Percentiles rank a stretch among this genome's conserved stretches.
Evolutionary conservation across 2,113 vertebrate genomes (phyloP).

Genomic region (Urocitellus parryii): DNA sequence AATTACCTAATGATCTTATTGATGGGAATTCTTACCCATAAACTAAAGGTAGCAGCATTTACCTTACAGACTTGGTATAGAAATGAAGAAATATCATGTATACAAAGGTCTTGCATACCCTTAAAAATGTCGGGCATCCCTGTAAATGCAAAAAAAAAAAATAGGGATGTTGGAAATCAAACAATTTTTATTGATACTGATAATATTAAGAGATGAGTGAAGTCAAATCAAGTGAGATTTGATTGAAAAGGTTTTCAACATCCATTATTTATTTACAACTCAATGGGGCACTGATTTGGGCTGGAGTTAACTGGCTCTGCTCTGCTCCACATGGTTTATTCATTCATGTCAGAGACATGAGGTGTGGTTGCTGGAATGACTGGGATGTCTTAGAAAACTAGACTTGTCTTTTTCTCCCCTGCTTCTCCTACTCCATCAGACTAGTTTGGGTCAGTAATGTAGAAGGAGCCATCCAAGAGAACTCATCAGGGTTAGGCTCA

Average conservation of each 20-base stretch:
- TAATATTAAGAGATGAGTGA: neutral
- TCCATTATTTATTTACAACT: neutral
- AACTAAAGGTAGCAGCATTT: neutral
- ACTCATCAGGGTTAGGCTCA: neutral
- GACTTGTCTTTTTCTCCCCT: neutral
- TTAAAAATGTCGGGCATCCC: neutral
- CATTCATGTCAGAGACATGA: neutral
- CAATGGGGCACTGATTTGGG: neutral
- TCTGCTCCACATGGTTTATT: neutral
- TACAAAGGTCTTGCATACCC: accelerated
- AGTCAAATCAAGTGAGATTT: neutral
- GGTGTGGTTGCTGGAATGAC: neutral
- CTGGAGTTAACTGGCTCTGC: neutral
- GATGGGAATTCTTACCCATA: neutral
- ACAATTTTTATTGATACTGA: neutral
- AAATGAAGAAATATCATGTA: neutral
- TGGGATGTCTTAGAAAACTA: neutral
- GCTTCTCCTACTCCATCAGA: neutral
- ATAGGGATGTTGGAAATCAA: neutral
- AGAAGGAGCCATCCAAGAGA: neutral
- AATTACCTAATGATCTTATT: neutral
- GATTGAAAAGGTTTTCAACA: neutral
- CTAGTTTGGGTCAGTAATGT: neutral
- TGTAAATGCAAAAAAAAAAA: neutral
- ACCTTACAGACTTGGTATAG: neutral